A percentile compares a stretch with the other conserved stretches of the same genome.
Evolutionary conservation across 2,113 vertebrate genomes (phyloP).

Genomic region (Oxygymnocypris stewartii): DNA sequence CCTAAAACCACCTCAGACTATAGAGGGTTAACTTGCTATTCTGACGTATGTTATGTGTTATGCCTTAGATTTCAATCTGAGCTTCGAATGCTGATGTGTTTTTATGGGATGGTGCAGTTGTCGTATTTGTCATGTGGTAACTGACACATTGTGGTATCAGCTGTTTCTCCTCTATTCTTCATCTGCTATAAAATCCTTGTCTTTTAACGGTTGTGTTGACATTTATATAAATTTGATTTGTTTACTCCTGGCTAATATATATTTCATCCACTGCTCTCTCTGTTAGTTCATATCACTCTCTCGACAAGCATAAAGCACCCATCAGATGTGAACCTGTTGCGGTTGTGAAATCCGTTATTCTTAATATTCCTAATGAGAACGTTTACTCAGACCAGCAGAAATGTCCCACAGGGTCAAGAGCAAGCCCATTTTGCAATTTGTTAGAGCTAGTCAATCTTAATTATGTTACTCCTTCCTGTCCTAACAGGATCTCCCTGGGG

Average conservation of each 20-base stretch:
- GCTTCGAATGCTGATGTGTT: neutral
- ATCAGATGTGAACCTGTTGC: constrained; percentile 41
- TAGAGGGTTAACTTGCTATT: no score
- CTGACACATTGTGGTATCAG: neutral
- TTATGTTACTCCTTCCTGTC: constrained; percentile 43
- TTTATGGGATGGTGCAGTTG: neutral
- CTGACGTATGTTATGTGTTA: neutral
- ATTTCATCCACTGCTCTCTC: constrained; percentile 11
- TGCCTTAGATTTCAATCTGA: neutral
- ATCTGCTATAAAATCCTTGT: constrained; percentile 25
- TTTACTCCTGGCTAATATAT: neutral
- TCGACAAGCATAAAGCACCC: constrained; percentile 41
- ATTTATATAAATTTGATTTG: neutral
- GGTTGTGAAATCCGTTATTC: constrained; percentile 51
- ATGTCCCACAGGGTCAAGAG: constrained; percentile 43
- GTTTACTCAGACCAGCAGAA: constrained; percentile 48
- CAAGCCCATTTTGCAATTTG: constrained; percentile 53
- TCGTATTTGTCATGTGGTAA: neutral
- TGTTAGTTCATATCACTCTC: constrained; percentile 17
- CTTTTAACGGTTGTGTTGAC: constrained; percentile 3
- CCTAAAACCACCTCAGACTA: no score
- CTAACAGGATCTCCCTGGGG: constrained; percentile 2
- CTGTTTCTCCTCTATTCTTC: constrained; percentile 16
- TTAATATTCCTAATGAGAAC: constrained; percentile 51
- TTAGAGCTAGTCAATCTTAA: constrained; percentile 54